Evolutionary conservation across 2,888 invertebrate genomes (phyloP).

Genomic region (Apamea anceps): DNA sequence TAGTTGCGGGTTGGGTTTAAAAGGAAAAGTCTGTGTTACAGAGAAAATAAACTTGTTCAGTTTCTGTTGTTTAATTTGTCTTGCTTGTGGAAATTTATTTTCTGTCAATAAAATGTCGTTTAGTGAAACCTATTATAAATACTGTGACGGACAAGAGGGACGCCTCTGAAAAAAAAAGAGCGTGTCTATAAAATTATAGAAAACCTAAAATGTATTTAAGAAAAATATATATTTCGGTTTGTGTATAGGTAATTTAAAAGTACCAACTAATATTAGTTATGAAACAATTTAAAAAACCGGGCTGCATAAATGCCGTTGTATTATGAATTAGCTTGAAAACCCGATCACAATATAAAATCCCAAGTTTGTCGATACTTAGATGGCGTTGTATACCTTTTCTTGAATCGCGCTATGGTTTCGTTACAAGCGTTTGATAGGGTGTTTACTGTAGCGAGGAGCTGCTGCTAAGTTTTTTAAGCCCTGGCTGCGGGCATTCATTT

Average conservation of each 20-base stretch:
- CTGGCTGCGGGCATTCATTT: background rate
- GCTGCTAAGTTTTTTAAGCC: background rate
- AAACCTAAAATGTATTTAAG: background rate
- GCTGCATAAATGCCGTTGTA: background rate
- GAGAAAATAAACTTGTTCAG: slow-evolving; percentile 22
- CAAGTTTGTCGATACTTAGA: background rate
- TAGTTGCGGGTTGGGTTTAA: slow-evolving; percentile 34
- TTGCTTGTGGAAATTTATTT: background rate
- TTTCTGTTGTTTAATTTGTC: slow-evolving; percentile 11
- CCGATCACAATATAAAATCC: background rate
- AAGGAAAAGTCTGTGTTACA: slow-evolving; percentile 18
- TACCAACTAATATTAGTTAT: background rate
- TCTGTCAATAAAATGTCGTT: background rate
- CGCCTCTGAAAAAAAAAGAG: background rate
- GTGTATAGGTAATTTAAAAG: background rate
- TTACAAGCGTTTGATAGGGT: background rate
- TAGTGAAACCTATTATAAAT: background rate
- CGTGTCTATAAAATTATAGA: too few relatives aligned
- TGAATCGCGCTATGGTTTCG: background rate
- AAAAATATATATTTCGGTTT: background rate
- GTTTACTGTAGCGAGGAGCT: background rate
- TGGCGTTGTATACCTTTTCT: background rate
- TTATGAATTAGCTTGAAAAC: background rate
- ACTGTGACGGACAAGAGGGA: too few relatives aligned
- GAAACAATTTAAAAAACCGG: background rate